These are phyloP conservation scores for Scaptomyza tumidula DNA, from an alignment of 2,888 invertebrate genomes.

Conservation along the genomic window DNA sequence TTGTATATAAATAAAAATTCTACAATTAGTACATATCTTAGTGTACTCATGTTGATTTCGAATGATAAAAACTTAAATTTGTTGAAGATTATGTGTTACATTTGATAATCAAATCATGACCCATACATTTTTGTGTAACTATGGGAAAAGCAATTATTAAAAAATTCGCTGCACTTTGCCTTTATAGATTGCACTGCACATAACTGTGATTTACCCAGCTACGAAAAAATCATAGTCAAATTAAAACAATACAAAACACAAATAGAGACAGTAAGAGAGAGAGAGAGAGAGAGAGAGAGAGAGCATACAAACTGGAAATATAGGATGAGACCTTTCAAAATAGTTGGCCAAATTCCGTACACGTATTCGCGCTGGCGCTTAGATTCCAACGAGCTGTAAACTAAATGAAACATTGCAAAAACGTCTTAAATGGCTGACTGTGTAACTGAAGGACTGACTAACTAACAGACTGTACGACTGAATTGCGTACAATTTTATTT, in stretches of 20 bases:
- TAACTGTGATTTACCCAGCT: neutral
- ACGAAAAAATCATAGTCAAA: constrained; percentile 24
- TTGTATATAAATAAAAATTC: neutral
- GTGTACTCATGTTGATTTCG: neutral
- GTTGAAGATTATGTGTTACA: too few species aligned
- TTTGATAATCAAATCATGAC: too few species aligned
- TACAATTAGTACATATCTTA: neutral
- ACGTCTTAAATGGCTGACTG: neutral
- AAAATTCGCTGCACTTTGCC: constrained; percentile 28
- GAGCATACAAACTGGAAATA: too few species aligned
- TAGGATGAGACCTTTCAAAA: neutral
- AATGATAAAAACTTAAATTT: too few species aligned
- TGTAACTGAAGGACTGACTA: neutral
- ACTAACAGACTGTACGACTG: neutral
- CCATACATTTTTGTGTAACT: too few species aligned
- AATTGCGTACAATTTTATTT: neutral
- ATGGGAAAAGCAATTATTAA: neutral
- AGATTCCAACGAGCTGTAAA: constrained; percentile 1
- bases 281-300: constrained; percentile 1
- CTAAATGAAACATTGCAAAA: neutral
- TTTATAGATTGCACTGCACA: constrained; percentile 15
- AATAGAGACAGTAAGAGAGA: neutral
- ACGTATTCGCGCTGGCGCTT: constrained; percentile 37
- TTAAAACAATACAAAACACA: constrained; percentile 11
- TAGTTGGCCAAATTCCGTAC: constrained; percentile 33